Conservation (phyloP, 1,140 invertebrate species). For the Apis mellifera region DNA sequence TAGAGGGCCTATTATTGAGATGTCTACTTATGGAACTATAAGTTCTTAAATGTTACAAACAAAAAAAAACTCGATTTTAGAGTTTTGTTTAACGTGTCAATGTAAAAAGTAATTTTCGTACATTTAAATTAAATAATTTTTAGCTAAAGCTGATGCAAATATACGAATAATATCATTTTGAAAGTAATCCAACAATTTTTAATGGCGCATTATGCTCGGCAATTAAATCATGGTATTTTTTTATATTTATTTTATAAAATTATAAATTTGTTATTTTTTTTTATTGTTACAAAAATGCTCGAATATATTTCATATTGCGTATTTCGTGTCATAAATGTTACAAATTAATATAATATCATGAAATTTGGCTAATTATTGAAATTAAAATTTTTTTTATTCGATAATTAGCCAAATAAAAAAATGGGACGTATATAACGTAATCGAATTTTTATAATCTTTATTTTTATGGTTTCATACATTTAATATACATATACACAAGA, state of each 20-base stretch:
- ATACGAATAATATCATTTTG: conserved; percentile 6
- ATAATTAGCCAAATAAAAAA: conserved; percentile 27
- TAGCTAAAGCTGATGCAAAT: conserved; percentile 29
- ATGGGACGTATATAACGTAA: conserved; percentile 42
- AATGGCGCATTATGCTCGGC: conserved; percentile 25
- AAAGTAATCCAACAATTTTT: conserved; percentile 26
- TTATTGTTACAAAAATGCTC: conserved; percentile 7
- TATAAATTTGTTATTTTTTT: conserved; percentile 30
- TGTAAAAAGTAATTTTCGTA: conserved; percentile 56
- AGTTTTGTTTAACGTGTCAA: conserved; percentile 22
- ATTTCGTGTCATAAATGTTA: conserved; percentile 13
- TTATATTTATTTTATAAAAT: conserved; percentile 47
- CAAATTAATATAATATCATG: conserved; percentile 4
- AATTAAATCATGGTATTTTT: conserved; percentile 35
- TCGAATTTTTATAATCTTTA: conserved; percentile 61
- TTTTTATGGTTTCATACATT: conserved; percentile 63
- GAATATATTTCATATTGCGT: conserved; percentile 15
- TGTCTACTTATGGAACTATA: conserved; percentile 43
- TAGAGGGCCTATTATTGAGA: conserved; percentile 49
- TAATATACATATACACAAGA: conserved; percentile 67
- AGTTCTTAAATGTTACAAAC: conserved; percentile 49
- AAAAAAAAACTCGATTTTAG: conserved; percentile 14
- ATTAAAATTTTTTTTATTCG: background rate
- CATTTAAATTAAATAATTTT: conserved; percentile 42
- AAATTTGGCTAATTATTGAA: conserved; percentile 20